A percentile compares a stretch with the other conserved stretches of the same genome.
These are phyloP conservation scores for Clarias laeviceps DNA, from an alignment of 2,797 vertebrate genomes.

Conservation along the genomic window DNA sequence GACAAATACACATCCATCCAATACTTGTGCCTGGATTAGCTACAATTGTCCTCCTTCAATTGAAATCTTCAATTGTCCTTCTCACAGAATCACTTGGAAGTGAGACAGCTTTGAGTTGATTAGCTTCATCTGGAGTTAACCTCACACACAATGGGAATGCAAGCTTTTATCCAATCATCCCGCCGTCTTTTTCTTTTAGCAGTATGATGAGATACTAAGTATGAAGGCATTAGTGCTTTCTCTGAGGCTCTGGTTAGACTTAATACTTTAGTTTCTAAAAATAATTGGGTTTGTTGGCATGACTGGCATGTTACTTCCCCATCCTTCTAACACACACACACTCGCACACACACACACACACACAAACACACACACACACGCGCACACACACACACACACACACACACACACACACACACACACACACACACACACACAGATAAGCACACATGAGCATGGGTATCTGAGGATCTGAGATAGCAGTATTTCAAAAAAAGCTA, in stretches of 20 bases:
- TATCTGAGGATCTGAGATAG: conserved; percentile 6
- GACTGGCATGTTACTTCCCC: not conserved
- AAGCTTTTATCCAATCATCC: not conserved
- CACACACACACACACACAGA: not conserved
- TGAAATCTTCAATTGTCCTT: not conserved
- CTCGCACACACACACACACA: not conserved
- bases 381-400: too few species aligned
- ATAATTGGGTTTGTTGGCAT: not conserved
- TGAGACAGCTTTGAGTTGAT: not conserved
- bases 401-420: not conserved
- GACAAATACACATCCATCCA: not conserved
- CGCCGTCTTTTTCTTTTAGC: not conserved
- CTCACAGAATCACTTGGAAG: not conserved
- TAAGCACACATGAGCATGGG: conserved; percentile 19
- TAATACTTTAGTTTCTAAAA: not conserved
- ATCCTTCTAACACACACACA: not conserved
- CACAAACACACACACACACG: not conserved
- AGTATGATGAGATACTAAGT: not conserved
- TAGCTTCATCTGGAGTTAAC: not conserved
- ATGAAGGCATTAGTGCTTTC: not conserved
- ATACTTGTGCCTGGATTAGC: not conserved
- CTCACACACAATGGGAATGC: not conserved
- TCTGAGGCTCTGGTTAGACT: not conserved
- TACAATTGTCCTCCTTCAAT: too few species aligned
- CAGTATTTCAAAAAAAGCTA: not conserved